Base-by-base conservation (phyloP, 2,113 vertebrate genomes). In the Solenodon paradoxus region DNA sequence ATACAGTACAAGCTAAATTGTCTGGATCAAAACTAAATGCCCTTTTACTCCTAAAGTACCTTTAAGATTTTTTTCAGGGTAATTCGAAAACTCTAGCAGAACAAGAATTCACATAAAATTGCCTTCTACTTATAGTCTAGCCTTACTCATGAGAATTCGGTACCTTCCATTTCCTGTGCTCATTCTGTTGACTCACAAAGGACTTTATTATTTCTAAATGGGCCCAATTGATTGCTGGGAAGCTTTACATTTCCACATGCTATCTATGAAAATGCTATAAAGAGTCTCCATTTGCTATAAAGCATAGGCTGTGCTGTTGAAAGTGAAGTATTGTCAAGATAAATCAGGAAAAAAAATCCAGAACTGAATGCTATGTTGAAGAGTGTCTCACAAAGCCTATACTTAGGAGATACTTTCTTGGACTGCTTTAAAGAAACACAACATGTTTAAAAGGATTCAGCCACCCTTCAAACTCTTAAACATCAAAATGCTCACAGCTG, bases 271-370 rank as follows among this genome's bases (percentile, higher is more conserved):
- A 89, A 90, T 47, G 78, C 47, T 68, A 26, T 49, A 69, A 89
- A 86, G 86, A 64, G 24, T 86, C 42, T 28, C 68, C 38, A 69
- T 92, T 94, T 83, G 72, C 80, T 68, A 11, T 51, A 51, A 90
- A 94, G 79, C 0, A 0, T 66, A 71, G 57, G 47, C 28, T 47
- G n/a, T 69, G 47, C 63, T 49, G 75, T 88, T 80, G 74, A 88
- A 96, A 96, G 53, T 71, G 80, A 93, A 84, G 35, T 15, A 90
- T 32, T 77, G 88, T 92, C 85, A 82, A 88, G 83, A 95, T 95
- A 84, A 87, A 93, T 61, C 74, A 61, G 66, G 30, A 59, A 69
- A 26, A 66, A 51, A 75, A 75, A 45, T 35, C 45, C 30, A 64
- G 68, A 95, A 80, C 13, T 13, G 51, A 81, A 75, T 1, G n/a